A percentile compares a stretch with the other conserved stretches of the same genome.
Conservation (phyloP, 2,888 invertebrate species). For the Phortica okadai region DNA sequence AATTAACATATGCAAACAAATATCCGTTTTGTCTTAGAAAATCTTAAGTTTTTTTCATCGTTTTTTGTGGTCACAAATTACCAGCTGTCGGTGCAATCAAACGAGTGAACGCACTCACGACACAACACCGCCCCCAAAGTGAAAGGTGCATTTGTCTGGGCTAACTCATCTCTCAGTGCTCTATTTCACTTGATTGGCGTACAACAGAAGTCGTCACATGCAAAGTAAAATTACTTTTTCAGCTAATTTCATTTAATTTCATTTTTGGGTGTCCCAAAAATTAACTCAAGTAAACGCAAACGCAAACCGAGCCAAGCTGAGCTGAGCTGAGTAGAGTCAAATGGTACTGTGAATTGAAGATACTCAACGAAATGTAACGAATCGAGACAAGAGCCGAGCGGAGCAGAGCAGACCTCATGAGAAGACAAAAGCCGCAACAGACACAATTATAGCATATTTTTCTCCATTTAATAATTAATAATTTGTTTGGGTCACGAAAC, state of each 20-base stretch:
- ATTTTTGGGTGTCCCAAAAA: constrained; percentile 56
- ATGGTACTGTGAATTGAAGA: too few relatives aligned
- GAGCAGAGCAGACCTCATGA: not conserved
- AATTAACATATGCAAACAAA: not conserved
- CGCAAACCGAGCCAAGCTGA: not conserved
- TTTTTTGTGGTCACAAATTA: constrained; percentile 48
- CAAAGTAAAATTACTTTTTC: constrained; percentile 65
- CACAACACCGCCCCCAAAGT: constrained; percentile 17
- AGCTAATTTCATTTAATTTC: constrained; percentile 73
- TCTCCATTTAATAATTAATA: constrained; percentile 73
- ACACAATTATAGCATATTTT: constrained; percentile 71
- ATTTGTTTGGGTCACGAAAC: constrained; percentile 73
- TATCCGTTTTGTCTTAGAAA: not conserved
- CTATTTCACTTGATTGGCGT: not conserved
- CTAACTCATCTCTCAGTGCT: not conserved
- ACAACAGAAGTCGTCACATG: constrained; percentile 59
- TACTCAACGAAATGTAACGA: not conserved
- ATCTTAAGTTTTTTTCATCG: constrained; percentile 32
- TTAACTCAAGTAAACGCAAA: constrained; percentile 45
- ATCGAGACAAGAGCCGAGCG: not conserved
- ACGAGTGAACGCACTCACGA: constrained; percentile 64
- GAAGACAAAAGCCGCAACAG: constrained; percentile 42
- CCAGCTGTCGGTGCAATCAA: constrained; percentile 74
- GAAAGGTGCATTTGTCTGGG: not conserved
- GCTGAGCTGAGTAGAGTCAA: not conserved